Percentiles rank a stretch among this genome's conserved stretches.
Conservation (phyloP, 2,113 vertebrate species). For the Oryzias celebensis region DNA sequence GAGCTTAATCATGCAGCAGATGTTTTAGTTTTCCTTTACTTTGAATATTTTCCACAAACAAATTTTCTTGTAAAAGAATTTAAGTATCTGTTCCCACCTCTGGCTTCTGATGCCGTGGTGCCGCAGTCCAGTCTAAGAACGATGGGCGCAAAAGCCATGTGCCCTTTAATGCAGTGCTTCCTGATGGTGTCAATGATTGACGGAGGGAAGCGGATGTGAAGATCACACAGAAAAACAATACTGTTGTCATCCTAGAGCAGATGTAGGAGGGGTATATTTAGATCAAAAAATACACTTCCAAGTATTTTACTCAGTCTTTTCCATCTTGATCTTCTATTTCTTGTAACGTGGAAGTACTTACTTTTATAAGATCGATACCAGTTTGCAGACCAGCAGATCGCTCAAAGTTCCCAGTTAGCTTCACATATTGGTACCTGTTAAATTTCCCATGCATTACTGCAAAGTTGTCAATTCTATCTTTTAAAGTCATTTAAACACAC, state of each 20-base stretch:
- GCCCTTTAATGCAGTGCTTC: constrained; percentile 91
- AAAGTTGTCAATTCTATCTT: not conserved
- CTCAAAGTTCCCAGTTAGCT: constrained; percentile 88
- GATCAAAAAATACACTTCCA: not conserved
- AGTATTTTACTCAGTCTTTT: not conserved
- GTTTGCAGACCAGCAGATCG: constrained; percentile 93
- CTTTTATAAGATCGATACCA: constrained; percentile 85
- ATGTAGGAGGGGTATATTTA: not conserved
- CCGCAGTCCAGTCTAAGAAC: constrained; percentile 91
- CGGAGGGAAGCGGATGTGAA: constrained; percentile 90
- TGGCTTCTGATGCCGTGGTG: constrained; percentile 81
- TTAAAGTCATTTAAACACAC: not conserved
- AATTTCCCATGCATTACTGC: not conserved
- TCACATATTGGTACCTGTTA: constrained; percentile 85
- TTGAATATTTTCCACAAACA: no score
- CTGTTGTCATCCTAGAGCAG: constrained; percentile 86
- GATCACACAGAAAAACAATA: constrained; percentile 96
- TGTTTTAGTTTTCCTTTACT: no score
- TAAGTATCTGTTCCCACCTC: constrained; percentile 71
- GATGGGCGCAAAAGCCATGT: constrained; percentile 91
- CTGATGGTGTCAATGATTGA: constrained; percentile 86
- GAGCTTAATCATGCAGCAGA: no score
- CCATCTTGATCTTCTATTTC: not conserved
- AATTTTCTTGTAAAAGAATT: no score
- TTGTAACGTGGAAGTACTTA: constrained; percentile 52